Base-by-base conservation (phyloP, 2,888 invertebrate species). In the Adelognathus sp. region DNA sequence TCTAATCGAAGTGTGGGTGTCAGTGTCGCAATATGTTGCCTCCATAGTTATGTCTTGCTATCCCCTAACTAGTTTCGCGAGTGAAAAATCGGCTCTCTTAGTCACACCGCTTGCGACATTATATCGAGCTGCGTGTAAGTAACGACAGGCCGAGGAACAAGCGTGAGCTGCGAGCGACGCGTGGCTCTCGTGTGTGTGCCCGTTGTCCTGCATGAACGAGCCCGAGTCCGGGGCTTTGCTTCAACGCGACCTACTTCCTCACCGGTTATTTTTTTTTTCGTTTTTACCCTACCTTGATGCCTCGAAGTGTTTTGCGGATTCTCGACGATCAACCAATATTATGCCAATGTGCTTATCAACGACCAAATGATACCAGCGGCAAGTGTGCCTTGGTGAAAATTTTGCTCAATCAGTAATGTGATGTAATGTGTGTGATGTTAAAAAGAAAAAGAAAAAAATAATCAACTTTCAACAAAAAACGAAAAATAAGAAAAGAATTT, bases 101-200 rank as follows among this genome's bases (percentile, higher is more conserved):
- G 90, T 90, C 90, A 90, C 83, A 85, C 83, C 61, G 86, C 87
- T 90, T 90, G 89, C 90, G 89, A 90, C 89, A 90, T 80, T 76
- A 76, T 52, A 61, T 63, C 29, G 50, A 70, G 70, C 14, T 16
- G n/a, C n/a, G n/a, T n/a, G n/a, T n/a, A n/a, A 46, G 33, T 24
- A 58, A 50, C 56, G 63, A 63, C 56, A 36, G 18, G 36, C n/a
- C 18, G 60, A 36, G 56, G 41, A 41, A 44, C 39, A n/a, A 60
- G 50, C 58, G 50, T 41, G 27, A 56, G 46, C 50, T 44, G 18
- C 58, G 52, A 75, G n/a, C 31, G 21, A 61, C 54, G 71, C 54
- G 54, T 79, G 77, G 76, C 64, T 66, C 70, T 69, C 74, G 56
- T 66, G 66, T 70, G n/a, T n/a, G 71, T 67, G 72, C 61, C 33